Evolutionary conservation across 2,113 vertebrate genomes (phyloP).

Genomic region (Corydoras maculifer): DNA sequence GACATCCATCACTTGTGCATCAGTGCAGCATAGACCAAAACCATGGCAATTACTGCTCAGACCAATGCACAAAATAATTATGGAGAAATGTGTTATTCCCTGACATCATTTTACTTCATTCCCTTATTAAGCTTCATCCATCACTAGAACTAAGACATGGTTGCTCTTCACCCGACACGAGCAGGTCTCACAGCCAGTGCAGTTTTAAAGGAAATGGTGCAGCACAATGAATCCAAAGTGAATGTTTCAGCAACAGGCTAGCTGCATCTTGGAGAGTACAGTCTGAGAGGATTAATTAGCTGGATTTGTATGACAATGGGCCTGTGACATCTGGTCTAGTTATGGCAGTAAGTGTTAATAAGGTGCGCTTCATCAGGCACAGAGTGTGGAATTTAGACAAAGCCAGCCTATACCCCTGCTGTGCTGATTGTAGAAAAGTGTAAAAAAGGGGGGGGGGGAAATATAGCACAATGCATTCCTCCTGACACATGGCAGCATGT

Average conservation of each 20-base stretch:
- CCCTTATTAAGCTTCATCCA: conserved; percentile 46
- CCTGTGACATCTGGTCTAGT: conserved; percentile 44
- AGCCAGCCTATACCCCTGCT: conserved; percentile 14
- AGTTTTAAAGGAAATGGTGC: conserved; percentile 15
- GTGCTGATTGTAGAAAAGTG: conserved; percentile 28
- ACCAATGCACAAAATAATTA: conserved; percentile 52
- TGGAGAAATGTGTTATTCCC: conserved; percentile 50
- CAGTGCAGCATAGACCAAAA: conserved; percentile 40
- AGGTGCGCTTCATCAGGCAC: conserved; percentile 39
- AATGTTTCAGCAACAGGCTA: conserved; percentile 40
- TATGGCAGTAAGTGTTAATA: conserved; percentile 47
- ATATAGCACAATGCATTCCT: no score
- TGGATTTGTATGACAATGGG: conserved; percentile 46
- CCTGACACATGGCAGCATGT: not conserved
- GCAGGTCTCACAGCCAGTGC: conserved; percentile 12
- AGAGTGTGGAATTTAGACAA: conserved; percentile 38
- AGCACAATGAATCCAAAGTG: conserved; percentile 30
- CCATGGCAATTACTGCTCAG: conserved; percentile 46
- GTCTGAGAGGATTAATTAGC: conserved; percentile 50
- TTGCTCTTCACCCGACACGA: conserved; percentile 28
- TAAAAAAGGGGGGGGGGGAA: conserved; percentile 5
- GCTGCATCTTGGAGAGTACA: not conserved
- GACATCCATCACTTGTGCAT: conserved; percentile 51
- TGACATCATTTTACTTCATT: conserved; percentile 51
- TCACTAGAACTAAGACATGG: conserved; percentile 37